Evolutionary conservation across 2,113 vertebrate genomes (phyloP).

Genomic region (Vidua macroura): DNA sequence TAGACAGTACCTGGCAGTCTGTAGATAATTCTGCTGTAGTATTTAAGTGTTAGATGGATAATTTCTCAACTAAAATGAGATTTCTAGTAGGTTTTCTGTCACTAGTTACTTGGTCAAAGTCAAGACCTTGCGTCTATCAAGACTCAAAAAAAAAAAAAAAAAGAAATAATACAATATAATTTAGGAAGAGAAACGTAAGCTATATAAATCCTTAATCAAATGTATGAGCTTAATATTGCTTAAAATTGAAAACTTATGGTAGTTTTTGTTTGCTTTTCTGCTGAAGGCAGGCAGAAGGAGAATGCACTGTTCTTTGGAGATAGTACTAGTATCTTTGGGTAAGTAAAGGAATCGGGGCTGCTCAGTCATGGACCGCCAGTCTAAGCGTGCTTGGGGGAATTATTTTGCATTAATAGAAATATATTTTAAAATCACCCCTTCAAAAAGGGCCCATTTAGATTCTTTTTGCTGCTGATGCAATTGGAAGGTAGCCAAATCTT

Average conservation of each 20-base stretch:
- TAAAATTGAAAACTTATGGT: conserved; percentile 1
- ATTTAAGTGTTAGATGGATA: neutral
- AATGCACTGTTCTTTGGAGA: neutral
- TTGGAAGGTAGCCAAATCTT: neutral
- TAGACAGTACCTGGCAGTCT: neutral
- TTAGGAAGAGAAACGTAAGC: neutral
- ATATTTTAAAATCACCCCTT: conserved; percentile 38
- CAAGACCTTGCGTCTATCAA: neutral
- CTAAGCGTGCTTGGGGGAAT: neutral
- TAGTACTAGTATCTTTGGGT: neutral
- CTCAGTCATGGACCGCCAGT: neutral
- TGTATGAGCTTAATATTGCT: neutral
- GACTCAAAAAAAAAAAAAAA: neutral
- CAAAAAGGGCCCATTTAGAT: neutral
- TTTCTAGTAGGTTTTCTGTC: neutral
- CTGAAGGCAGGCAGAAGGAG: neutral
- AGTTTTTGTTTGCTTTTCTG: conserved; percentile 14
- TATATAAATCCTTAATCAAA: neutral
- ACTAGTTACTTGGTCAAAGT: neutral
- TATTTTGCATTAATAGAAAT: conserved; percentile 36
- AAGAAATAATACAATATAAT: neutral
- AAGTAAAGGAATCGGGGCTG: neutral
- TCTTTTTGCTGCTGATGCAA: conserved; percentile 8
- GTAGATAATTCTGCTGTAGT: neutral
- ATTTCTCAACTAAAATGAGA: neutral